Conservation (phyloP, 2,888 invertebrate species). For the Drosophila bunnanda region DNA sequence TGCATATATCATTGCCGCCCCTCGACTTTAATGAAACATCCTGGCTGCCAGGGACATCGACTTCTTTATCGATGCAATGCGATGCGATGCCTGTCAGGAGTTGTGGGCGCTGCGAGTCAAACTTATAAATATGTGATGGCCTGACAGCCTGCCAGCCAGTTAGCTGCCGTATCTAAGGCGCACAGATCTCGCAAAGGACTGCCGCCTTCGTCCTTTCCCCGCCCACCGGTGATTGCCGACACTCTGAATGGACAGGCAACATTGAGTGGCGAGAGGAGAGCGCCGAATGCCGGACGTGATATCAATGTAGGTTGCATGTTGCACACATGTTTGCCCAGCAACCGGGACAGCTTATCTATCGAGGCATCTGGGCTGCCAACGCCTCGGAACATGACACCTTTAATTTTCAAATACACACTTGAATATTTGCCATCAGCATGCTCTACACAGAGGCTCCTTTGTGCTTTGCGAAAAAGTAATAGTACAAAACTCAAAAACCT, state of each 20-base stretch:
- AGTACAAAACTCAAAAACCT: not conserved
- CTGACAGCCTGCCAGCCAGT: constrained; percentile 34
- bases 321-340: constrained; percentile 44
- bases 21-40: constrained; percentile 56
- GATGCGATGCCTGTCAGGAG: constrained; percentile 20
- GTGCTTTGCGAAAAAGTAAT: not conserved
- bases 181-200: constrained; percentile 56
- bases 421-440: constrained; percentile 24
- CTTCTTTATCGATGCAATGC: constrained; percentile 36
- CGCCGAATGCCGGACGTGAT: constrained; percentile 26
- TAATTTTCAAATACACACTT: constrained; percentile 57
- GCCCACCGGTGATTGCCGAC: constrained; percentile 59
- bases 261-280: constrained; percentile 36
- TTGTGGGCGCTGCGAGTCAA: constrained; percentile 30
- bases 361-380: constrained; percentile 70
- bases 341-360: constrained; percentile 73
- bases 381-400: constrained; percentile 71
- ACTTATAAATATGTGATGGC: constrained; percentile 71
- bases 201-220: not conserved
- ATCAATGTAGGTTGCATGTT: constrained; percentile 52
- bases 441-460: not conserved
- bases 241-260: constrained; percentile 72
- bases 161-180: constrained; percentile 69
- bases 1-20: constrained; percentile 7
- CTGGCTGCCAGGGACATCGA: constrained; percentile 33